Base-by-base conservation (phyloP, 2,113 vertebrate genomes). In the Poeciliopsis retropinna region DNA sequence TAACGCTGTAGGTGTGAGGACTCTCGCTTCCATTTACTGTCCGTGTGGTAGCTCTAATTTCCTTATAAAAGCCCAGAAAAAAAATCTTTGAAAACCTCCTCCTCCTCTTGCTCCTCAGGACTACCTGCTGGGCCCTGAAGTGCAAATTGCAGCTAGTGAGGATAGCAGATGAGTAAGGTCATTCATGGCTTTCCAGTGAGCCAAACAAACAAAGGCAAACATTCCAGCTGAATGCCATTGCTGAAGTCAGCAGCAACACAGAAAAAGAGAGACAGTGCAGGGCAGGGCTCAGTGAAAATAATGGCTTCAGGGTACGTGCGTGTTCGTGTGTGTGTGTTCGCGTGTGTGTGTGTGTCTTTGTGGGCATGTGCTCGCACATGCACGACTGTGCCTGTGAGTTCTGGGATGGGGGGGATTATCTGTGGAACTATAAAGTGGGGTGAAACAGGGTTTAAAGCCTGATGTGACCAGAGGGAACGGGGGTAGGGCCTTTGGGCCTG, bases 81-180 rank as follows among this genome's bases (percentile, higher is more conserved):
- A 77, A 37, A 75, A 72, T 75, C 85, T 77, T 32, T 28, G 0
- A 71, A 79, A 60, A 54, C 51, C 31, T 54, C 73, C 84, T 57
- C 75, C 63, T 57, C 72, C 79, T 62, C 64, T 82, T 14, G 29
- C 78, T 68, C 30, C 63, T 51, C 10, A 29, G 54, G 94, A 93
- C 95, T 94, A 93, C 97, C 96, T 95, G 95, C 97, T 94, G 97
- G 92, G 96, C 93, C 93, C 91, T 95, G 94, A 95, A 96, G 96
- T 92, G 95, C 95, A 96, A 97, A 97, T 95, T 93, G 91, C 54
- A 90, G 92, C 94, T 95, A 95, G 94, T 88, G 91, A 93, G 95
- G 95, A 95, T 92, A 94, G 92, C 94, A 96, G 94, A 96, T 95
- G 95, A 95, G 94, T 87, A 90, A 95, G 91, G 93, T 94, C 94